phyloP scores from a whole-genome alignment of 2,888 invertebrate genomes.

The Anthophora plumipes region DNA sequence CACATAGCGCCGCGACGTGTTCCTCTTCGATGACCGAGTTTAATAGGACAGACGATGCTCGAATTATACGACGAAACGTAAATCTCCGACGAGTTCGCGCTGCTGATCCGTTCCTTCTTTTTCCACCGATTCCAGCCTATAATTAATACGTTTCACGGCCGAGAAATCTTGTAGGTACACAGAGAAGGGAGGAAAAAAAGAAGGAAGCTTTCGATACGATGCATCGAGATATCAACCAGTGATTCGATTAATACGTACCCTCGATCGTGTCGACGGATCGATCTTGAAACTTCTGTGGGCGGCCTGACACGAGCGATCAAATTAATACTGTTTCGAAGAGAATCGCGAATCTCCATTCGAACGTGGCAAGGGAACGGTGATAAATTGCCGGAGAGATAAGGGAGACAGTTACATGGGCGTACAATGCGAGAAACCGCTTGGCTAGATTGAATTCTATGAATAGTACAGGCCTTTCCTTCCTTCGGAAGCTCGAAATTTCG shows the following conservation, averaged over 20 bases:
- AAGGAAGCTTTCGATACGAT: not conserved
- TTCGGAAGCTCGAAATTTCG: not conserved
- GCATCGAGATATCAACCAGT: slow-evolving; percentile 26
- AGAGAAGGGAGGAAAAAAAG: slow-evolving; percentile 2
- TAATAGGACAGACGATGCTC: slow-evolving; percentile 46
- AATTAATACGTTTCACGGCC: slow-evolving; percentile 63
- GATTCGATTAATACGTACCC: slow-evolving; percentile 54
- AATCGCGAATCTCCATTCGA: slow-evolving; percentile 46
- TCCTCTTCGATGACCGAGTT: slow-evolving; percentile 55
- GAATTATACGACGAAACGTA: slow-evolving; percentile 23
- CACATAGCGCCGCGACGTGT: no score
- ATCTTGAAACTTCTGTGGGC: slow-evolving; percentile 61
- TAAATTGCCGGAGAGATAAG: slow-evolving; percentile 59
- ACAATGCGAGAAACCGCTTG: slow-evolving; percentile 22
- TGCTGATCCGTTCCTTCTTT: slow-evolving; percentile 42
- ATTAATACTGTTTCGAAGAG: slow-evolving; percentile 63
- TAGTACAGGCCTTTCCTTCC: not conserved
- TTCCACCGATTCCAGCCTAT: slow-evolving; percentile 17
- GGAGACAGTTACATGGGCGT: slow-evolving; percentile 47
- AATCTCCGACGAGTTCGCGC: slow-evolving; percentile 37
- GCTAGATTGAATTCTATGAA: slow-evolving; percentile 22
- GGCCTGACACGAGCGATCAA: slow-evolving; percentile 62
- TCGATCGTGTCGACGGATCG: slow-evolving; percentile 48
- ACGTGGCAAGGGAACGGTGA: slow-evolving; percentile 34
- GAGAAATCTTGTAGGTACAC: slow-evolving; percentile 13